phyloP scores from a whole-genome alignment of 2,888 invertebrate genomes.

The Biston stratarius region DNA sequence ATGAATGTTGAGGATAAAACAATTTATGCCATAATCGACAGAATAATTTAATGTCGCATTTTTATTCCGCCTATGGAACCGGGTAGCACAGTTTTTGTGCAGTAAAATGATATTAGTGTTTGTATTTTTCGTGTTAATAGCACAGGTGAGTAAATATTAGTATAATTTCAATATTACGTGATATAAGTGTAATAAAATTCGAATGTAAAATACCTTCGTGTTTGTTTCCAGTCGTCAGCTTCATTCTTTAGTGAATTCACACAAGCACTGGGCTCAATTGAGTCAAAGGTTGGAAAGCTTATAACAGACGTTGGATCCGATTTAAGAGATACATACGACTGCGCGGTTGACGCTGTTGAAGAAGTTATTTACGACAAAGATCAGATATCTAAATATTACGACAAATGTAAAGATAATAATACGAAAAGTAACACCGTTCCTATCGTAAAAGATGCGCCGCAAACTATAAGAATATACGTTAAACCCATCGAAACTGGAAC shows the following conservation, averaged over 20 bases:
- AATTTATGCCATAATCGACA: conserved; percentile 6
- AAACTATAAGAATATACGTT: conserved; percentile 17
- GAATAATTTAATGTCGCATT: conserved; percentile 29
- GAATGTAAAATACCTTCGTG: conserved; percentile 1
- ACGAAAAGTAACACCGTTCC: not conserved
- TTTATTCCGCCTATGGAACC: conserved; percentile 39
- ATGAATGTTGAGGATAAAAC: conserved; percentile 19
- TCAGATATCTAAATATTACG: conserved; percentile 46
- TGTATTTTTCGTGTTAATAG: conserved; percentile 50
- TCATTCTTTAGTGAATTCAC: conserved; percentile 66
- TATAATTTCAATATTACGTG: not conserved
- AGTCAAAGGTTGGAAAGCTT: conserved; percentile 67
- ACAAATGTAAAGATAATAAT: conserved; percentile 43
- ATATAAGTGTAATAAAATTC: not conserved
- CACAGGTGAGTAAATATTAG: conserved; percentile 55
- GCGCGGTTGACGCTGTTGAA: conserved; percentile 72
- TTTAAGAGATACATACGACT: conserved; percentile 71
- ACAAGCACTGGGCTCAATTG: conserved; percentile 62
- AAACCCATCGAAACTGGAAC: not conserved
- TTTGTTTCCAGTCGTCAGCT: conserved; percentile 66
- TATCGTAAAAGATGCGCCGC: not conserved
- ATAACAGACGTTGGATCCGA: conserved; percentile 70
- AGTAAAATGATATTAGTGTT: conserved; percentile 49
- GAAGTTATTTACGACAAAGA: conserved; percentile 48
- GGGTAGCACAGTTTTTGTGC: conserved; percentile 38